Evolutionary conservation across 2,888 invertebrate genomes (phyloP).

Genomic region (Rhingia rostrata): DNA sequence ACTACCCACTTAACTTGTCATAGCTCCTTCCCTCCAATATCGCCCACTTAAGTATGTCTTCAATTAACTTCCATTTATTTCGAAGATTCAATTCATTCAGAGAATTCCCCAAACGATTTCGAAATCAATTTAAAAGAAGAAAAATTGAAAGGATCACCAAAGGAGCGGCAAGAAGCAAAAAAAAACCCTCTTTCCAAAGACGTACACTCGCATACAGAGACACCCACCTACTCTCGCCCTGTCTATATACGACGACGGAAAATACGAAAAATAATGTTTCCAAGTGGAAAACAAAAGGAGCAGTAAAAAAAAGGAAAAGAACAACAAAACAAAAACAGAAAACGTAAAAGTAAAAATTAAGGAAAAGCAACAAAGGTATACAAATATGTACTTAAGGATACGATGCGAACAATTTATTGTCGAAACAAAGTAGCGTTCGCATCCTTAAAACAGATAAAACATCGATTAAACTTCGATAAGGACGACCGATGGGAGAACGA

Average conservation of each 20-base stretch:
- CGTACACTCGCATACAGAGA: slow-evolving; percentile 48
- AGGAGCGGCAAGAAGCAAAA: slow-evolving; percentile 22
- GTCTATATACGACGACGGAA: slow-evolving; percentile 4
- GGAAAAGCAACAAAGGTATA: slow-evolving; percentile 61
- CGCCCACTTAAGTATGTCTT: slow-evolving; percentile 51
- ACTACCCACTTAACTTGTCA: slow-evolving; percentile 41
- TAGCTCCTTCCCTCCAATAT: slow-evolving; percentile 1
- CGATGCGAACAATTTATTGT: slow-evolving; percentile 69
- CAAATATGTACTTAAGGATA: slow-evolving; percentile 68
- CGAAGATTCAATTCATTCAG: slow-evolving; percentile 61
- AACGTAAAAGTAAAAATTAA: slow-evolving; percentile 28
- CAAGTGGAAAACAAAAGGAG: slow-evolving; percentile 52
- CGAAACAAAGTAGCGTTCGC: slow-evolving; percentile 65
- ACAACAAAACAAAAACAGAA: slow-evolving; percentile 26
- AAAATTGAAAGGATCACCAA: slow-evolving; percentile 67
- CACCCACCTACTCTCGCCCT: background rate
- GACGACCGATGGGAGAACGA: slow-evolving; percentile 38
- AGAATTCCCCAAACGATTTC: slow-evolving; percentile 66
- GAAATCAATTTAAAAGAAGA: slow-evolving; percentile 67
- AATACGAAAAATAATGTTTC: slow-evolving; percentile 41
- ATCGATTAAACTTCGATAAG: slow-evolving; percentile 77
- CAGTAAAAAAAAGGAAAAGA: slow-evolving; percentile 24
- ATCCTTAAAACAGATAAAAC: slow-evolving; percentile 75
- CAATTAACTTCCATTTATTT: slow-evolving; percentile 70
- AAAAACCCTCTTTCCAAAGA: slow-evolving; percentile 48